Conservation (phyloP, 2,888 invertebrate species). For the Drosophila merina region DNA sequence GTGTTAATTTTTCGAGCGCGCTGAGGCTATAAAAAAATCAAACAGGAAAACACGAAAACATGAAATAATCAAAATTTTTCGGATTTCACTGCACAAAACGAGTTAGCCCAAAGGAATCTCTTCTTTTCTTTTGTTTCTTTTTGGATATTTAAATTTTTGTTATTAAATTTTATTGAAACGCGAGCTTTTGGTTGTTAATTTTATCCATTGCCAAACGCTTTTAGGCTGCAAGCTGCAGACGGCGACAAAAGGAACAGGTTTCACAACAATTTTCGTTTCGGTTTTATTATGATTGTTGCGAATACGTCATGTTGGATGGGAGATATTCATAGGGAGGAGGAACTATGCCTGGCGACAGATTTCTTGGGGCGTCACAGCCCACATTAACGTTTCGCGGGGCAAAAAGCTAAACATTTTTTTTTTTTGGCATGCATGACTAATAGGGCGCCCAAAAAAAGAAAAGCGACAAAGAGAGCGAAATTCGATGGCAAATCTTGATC, state of each 20-base stretch:
- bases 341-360: neutral
- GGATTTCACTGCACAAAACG: constrained; percentile 59
- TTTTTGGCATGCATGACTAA: constrained; percentile 61
- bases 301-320: constrained; percentile 32
- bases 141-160: constrained; percentile 24
- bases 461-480: constrained; percentile 15
- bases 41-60: constrained; percentile 10
- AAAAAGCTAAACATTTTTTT: constrained; percentile 18
- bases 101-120: constrained; percentile 36
- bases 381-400: constrained; percentile 8
- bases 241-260: constrained; percentile 46
- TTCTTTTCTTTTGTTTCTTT: constrained; percentile 28
- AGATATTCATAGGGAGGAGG: neutral
- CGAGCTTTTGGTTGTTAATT: neutral
- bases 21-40: neutral
- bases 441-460: constrained; percentile 34
- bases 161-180: constrained; percentile 1
- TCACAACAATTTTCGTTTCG: constrained; percentile 47
- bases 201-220: neutral
- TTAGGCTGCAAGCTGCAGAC: constrained; percentile 29
- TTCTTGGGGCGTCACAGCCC: constrained; percentile 5
- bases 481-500: constrained; percentile 60
- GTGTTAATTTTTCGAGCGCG: constrained; percentile 67
- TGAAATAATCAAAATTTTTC: neutral
- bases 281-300: constrained; percentile 42